Conservation (phyloP, 1,140 invertebrate species). For the Coelopa frigida region DNA sequence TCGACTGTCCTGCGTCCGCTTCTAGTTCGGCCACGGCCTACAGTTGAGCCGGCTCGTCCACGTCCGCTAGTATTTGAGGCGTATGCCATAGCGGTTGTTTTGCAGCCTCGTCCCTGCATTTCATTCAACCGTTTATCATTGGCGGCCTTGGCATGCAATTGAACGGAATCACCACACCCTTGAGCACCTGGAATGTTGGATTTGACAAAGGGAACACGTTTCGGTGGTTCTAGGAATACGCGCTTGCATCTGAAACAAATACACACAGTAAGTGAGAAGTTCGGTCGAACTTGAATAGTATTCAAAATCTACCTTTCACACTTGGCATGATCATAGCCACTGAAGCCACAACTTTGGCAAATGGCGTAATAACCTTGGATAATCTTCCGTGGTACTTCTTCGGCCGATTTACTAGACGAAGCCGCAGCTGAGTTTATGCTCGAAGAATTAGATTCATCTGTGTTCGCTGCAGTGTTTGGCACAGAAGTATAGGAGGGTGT, state of each 20-base stretch:
- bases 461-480: too few species aligned
- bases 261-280: not conserved
- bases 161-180: constrained; percentile 13
- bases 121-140: too few species aligned
- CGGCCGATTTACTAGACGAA: constrained; percentile 8
- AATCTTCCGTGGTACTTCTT: constrained; percentile 49
- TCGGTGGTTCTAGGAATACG: constrained; percentile 52
- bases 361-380: constrained; percentile 62
- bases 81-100: too few species aligned
- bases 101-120: too few species aligned
- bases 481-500: too few species aligned
- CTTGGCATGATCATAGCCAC: constrained; percentile 61
- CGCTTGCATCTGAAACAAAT: constrained; percentile 49
- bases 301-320: too few species aligned
- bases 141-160: constrained; percentile 29
- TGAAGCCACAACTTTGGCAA: constrained; percentile 64
- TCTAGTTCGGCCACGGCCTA: constrained; percentile 28
- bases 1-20: constrained; percentile 43
- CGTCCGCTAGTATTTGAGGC: too few species aligned
- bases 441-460: too few species aligned
- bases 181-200: constrained; percentile 19
- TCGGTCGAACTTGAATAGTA: constrained; percentile 31
- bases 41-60: constrained; percentile 17
- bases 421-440: too few species aligned
- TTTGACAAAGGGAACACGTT: constrained; percentile 48